Evolutionary conservation across 2,888 invertebrate species (phyloP), one percentile per base, ranked within the genome.

Genomic region (Digitonthophagus gazella): DNA sequence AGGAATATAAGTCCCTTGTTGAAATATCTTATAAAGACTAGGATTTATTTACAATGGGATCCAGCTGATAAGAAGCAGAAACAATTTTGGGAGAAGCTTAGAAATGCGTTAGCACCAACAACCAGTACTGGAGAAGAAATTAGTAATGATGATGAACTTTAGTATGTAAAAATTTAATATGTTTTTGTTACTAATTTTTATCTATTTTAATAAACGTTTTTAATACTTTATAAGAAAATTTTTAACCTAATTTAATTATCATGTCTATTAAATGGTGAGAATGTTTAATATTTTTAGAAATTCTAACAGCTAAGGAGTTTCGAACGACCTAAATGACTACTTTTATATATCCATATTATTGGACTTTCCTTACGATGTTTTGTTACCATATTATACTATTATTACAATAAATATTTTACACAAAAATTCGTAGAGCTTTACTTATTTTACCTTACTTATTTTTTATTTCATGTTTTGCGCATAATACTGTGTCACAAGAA

Each of bases 41-140:
- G 89, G 75, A 86, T 89, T 61, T 90, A 90, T 78, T 83, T 89
- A 65, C 81, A 84, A 22, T 90, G 90, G 90, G 84, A 87, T 64
- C 81, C 82, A n/a, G 83, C 83, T 11, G 83, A 77, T 15, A 77
- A 77, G 14, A 80, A 80, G 61, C 80, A 82, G 69, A 75, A 75
- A 20, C 68, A 75, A 1, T 83, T 83, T 76, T 83, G 82, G 82
- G 75, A 78, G 8, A 83, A 80, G 68, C 71, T 83, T 64, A 74
- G 81, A 55, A 75, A 73, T 55, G 76, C 77, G 44, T 71, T 81
- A 65, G 75, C 76, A 0, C 75, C 78, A 14, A 55, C 22, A 28
- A 20, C 22, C 44, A 57, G 58, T n/a, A n/a, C n/a, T 14, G 16
- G 5, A 3, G 16, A 18, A 15, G 4, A 18, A 18, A 2, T 2